Evolutionary conservation across 2,113 vertebrate genomes (phyloP), one percentile per base, ranked within the genome.

Genomic region (Mormyrus lacerda): DNA sequence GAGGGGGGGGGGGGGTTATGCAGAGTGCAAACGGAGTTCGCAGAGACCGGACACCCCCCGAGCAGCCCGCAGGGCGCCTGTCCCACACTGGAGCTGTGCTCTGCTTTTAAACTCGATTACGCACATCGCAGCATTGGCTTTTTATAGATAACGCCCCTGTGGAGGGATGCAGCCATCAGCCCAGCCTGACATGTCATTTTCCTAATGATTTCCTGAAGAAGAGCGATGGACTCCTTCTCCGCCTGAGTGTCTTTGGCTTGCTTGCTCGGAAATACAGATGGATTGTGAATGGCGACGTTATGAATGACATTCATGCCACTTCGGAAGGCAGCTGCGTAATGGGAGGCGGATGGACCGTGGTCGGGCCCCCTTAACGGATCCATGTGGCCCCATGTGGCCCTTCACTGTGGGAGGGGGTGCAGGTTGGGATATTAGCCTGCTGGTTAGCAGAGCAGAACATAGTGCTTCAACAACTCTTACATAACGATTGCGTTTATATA

Each of bases 181-280:
- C 53, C 15, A 9, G 24, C 15, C 51, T 85, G 88, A 61, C 42
- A n/a, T 61, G 53, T 58, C 53, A 47, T 27, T 58, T 51, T 24
- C 39, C 88, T 89, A 89, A 89, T 85, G 88, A 83, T 27, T 89
- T 61, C 79, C 88, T 84, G 88, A 89, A 51, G 51, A 61, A 53
- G 47, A 47, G 88, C 79, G 53, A 55, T 82, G 88, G 48, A 42
- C 9, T 42, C 47, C 51, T 50, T 42, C 35, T 84, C 79, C 2
- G 88, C 76, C 79, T 85, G 31, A 8, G n/a, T 3, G 17, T 58
- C 88, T 61, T 55, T 44, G 73, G 45, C 47, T 76, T 31, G 24
- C 13, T 10, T 31, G 69, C 21, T n/a, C 39, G 4, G 79, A 84
- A 84, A 65, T 61, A 89, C 88, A 85, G 88, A 89, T 89, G 88